Evolutionary conservation across 2,113 vertebrate species (phyloP).

Genomic region (Ptilonorhynchus violaceus): DNA sequence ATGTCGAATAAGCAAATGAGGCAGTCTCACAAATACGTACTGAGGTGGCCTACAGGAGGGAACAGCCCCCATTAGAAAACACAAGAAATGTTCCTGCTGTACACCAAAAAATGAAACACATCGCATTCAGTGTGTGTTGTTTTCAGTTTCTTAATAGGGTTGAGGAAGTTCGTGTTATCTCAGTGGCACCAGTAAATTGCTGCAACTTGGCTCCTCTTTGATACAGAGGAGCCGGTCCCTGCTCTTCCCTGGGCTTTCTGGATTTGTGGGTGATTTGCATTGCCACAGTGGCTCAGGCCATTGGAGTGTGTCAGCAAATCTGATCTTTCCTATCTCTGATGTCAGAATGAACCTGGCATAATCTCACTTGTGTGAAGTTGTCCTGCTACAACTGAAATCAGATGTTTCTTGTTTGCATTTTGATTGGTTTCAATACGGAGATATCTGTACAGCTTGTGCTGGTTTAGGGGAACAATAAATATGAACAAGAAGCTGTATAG

Average conservation of each 20-base stretch:
- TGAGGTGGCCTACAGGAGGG: not conserved
- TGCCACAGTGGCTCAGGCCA: not conserved
- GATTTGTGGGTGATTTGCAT: not conserved
- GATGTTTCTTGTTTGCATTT: not conserved
- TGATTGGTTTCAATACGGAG: not conserved
- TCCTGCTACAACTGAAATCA: not conserved
- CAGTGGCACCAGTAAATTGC: not conserved
- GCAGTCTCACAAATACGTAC: not conserved
- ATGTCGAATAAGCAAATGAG: not conserved
- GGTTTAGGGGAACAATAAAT: not conserved
- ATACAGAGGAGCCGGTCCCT: not conserved
- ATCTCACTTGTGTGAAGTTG: not conserved
- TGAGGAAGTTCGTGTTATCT: not conserved
- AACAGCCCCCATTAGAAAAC: not conserved
- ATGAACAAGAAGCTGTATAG: not conserved
- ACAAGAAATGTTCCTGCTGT: not conserved
- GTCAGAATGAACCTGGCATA: not conserved
- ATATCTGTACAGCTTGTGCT: not conserved
- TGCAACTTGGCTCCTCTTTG: not conserved
- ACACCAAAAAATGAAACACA: not conserved
- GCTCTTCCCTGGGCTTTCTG: accelerated
- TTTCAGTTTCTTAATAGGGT: not conserved
- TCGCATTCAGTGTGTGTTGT: accelerated
- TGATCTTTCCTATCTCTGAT: not conserved
- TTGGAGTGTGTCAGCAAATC: not conserved